Evolutionary conservation across 1,140 invertebrate genomes (phyloP).

Genomic region (Drosophila tsacasi): DNA sequence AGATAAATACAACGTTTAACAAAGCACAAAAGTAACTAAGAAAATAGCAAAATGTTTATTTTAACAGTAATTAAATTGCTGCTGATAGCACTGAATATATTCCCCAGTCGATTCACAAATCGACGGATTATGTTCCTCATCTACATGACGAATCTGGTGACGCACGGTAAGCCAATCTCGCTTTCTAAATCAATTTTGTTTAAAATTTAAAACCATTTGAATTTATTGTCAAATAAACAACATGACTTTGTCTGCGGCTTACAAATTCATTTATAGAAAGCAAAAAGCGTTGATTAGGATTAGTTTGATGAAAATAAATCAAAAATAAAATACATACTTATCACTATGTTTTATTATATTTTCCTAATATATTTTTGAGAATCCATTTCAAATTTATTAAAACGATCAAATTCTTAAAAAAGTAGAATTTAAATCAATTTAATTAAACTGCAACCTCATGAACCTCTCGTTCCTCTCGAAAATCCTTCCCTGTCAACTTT

Average conservation of each 20-base stretch:
- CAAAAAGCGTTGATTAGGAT: not conserved
- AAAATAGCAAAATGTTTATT: conserved; percentile 78
- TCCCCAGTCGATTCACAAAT: conserved; percentile 84
- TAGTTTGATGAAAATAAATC: not conserved
- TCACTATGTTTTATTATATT: too few species aligned
- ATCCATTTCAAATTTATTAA: too few species aligned
- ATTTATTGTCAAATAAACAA: not conserved
- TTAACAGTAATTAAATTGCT: conserved; percentile 84
- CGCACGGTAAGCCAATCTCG: conserved; percentile 72
- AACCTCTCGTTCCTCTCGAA: not conserved
- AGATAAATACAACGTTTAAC: conserved; percentile 39
- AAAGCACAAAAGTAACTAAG: conserved; percentile 22
- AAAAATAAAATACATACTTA: not conserved
- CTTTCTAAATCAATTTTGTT: not conserved
- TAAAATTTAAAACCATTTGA: not conserved
- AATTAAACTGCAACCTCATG: not conserved
- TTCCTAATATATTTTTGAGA: too few species aligned
- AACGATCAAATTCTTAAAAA: not conserved
- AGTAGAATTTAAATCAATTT: not conserved
- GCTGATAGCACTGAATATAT: conserved; percentile 84
- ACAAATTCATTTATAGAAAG: not conserved
- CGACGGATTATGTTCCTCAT: conserved; percentile 84
- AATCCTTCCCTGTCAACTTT: too few species aligned
- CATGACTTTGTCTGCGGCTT: not conserved
- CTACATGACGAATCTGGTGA: conserved; percentile 83